Evolutionary conservation across 2,113 vertebrate species (phyloP), one percentile per base, ranked within the genome.

Genomic region (Trogon melanurus): DNA sequence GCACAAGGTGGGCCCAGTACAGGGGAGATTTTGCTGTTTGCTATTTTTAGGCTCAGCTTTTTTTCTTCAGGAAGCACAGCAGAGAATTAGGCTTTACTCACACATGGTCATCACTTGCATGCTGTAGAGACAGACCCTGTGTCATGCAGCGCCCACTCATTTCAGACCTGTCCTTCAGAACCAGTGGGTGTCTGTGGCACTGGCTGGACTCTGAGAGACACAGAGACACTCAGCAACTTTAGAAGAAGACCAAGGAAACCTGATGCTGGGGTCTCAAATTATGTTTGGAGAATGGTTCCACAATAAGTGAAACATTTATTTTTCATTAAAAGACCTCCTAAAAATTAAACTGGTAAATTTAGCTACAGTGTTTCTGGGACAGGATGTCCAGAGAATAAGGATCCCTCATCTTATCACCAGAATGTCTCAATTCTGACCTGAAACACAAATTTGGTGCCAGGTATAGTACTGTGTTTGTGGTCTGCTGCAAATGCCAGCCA

Each of bases 401-500:
- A 50, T 36, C 53, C 26, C 58, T 87, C 73, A 17, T 56, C 80
- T 89, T 88, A 66, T 74, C 88, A 73, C 20, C 61, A 82, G 61
- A 91, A 84, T 0, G 10, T 72, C 72, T 88, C 53, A 64, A 8
- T 72, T 86, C 41, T 72, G 88, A 92, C 91, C 91, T 32, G 36
- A 87, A 85, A 67, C 25, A 60, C 27, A 45, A 71, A 92, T 78
- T 45, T 57, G 64, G 50, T 89, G 69, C 88, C 80, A 91, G 27
- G 9, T 92, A 70, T 81, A 79, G 76, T 32, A 36, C 69, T 58
- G 70, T 72, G 84, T 79, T 94, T 93, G 65, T 79, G 91, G 34
- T 93, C 57, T 70, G n/a, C 56, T 95, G 66, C 64, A 91, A 95
- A 91, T 51, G 47, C 54, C 66, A 91, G 66, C 64, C 71, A 85